Conservation (phyloP, 2,113 vertebrate genomes). For the Upupa epops region DNA sequence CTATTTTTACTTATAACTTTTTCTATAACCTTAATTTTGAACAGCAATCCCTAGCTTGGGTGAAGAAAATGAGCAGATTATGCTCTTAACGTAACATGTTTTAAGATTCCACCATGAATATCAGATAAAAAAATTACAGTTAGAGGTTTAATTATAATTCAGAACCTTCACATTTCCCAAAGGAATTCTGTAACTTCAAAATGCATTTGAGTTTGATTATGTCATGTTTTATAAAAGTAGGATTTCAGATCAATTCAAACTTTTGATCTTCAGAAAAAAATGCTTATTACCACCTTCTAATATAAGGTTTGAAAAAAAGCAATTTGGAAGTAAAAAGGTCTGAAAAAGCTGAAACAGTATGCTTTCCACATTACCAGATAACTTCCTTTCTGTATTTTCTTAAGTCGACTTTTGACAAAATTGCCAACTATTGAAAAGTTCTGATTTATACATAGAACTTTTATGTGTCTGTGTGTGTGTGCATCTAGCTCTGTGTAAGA, state of each 20-base stretch:
- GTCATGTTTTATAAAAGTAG: neutral
- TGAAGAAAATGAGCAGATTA: neutral
- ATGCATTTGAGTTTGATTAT: neutral
- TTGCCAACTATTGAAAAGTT: neutral
- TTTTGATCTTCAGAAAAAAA: neutral
- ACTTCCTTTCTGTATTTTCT: neutral
- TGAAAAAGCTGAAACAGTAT: neutral
- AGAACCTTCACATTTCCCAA: neutral
- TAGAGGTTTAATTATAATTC: neutral
- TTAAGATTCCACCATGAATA: neutral
- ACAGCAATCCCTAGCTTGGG: neutral
- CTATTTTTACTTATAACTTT: neutral
- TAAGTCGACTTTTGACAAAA: neutral
- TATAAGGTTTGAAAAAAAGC: neutral
- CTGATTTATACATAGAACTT: neutral
- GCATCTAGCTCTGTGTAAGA: neutral
- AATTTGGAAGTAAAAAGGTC: neutral
- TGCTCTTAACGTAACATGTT: neutral
- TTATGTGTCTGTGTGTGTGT: neutral
- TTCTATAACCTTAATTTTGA: neutral
- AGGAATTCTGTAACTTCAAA: neutral
- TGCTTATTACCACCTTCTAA: neutral
- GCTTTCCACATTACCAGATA: neutral
- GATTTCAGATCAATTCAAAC: neutral
- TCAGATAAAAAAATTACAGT: neutral